Evolutionary conservation across 1,140 invertebrate species (phyloP).

Genomic region (Fopius arisanus): DNA sequence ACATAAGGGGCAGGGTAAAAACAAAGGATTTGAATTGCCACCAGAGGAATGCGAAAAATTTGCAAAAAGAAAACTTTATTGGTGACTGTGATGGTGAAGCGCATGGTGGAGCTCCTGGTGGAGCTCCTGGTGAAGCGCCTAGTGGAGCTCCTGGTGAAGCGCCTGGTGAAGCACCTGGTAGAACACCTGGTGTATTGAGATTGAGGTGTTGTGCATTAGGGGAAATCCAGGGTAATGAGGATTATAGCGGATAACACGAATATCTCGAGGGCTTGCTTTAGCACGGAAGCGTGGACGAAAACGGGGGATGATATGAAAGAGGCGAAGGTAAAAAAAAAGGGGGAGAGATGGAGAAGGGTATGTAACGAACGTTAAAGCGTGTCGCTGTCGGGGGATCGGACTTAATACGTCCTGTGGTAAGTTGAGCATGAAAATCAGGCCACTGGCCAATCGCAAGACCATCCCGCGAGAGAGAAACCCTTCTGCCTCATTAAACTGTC

Average conservation of each 20-base stretch:
- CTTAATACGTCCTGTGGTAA: conserved; percentile 33
- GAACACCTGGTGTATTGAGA: background rate
- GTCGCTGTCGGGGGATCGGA: conserved; percentile 23
- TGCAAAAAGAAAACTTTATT: too few species aligned
- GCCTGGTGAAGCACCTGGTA: too few species aligned
- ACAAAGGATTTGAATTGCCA: background rate
- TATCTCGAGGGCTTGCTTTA: background rate
- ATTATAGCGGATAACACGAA: conserved; percentile 13
- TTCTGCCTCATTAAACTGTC: conserved; percentile 4
- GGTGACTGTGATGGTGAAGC: too few species aligned
- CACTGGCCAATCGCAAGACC: conserved; percentile 39
- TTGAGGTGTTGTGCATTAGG: background rate
- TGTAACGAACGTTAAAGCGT: background rate
- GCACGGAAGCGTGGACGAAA: background rate
- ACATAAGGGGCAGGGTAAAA: too few species aligned
- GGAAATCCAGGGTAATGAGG: conserved; percentile 8
- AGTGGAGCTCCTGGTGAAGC: too few species aligned
- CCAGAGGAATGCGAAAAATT: too few species aligned
- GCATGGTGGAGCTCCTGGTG: too few species aligned
- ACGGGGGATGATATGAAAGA: background rate
- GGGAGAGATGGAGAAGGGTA: background rate
- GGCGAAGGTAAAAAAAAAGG: background rate
- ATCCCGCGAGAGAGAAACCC: background rate
- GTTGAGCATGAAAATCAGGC: conserved; percentile 42
- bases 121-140: too few species aligned